Percentiles rank a stretch among this genome's conserved stretches.
These are phyloP conservation scores for Tetrax tetrax DNA, from an alignment of 2,113 vertebrate genomes.

Conservation along the genomic window DNA sequence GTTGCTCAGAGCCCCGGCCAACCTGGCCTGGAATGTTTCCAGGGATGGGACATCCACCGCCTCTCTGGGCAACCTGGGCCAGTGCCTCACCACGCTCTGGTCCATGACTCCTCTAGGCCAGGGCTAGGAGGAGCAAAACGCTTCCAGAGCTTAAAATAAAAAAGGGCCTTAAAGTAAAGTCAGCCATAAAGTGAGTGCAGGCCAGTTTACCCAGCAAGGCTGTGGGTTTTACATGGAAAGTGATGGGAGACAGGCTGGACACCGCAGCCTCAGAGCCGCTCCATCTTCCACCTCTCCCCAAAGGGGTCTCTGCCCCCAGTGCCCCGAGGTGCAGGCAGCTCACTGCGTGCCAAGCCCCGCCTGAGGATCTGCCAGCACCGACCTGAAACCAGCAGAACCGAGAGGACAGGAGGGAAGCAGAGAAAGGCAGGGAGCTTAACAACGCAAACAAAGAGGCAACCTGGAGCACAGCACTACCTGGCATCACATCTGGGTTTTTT, in stretches of 20 bases:
- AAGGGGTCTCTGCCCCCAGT: not conserved
- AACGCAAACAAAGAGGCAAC: not conserved
- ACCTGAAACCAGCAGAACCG: not conserved
- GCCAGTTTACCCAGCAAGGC: not conserved
- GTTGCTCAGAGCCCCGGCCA: no score
- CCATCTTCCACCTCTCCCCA: not conserved
- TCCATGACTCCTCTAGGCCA: not conserved
- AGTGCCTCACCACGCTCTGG: no score
- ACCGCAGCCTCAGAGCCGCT: not conserved
- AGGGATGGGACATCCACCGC: no score
- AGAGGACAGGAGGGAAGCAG: not conserved
- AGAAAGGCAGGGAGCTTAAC: not conserved
- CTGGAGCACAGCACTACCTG: not conserved
- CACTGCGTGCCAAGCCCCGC: not conserved
- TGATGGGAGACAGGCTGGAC: not conserved
- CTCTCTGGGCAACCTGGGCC: no score
- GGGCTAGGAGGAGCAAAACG: not conserved
- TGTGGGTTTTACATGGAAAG: not conserved
- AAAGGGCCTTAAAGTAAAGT: not conserved
- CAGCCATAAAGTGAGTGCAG: not conserved
- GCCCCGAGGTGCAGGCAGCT: not conserved
- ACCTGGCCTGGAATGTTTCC: no score
- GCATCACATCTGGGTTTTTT: not conserved
- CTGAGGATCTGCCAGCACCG: accelerated
- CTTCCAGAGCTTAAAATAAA: not conserved